Conservation (phyloP, 1,140 invertebrate genomes). For the Hyles euphorbiae region DNA sequence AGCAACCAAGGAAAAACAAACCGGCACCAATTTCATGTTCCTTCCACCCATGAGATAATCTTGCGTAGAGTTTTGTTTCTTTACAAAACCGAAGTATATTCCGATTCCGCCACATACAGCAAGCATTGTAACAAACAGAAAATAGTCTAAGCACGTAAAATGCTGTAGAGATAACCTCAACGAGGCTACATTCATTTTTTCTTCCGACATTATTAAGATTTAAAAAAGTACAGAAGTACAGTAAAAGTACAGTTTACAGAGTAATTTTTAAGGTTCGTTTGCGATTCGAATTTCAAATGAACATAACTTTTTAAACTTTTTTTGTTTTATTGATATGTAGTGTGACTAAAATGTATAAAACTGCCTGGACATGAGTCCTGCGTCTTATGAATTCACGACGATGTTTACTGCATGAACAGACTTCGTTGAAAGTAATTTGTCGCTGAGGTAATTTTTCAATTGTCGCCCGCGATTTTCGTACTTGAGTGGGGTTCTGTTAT, state of each 20-base stretch:
- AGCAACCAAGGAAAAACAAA: conserved; percentile 88
- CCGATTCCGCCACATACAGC: conserved; percentile 84
- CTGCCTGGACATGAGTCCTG: background rate
- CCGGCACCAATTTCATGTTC: conserved; percentile 87
- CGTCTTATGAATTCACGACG: conserved; percentile 1
- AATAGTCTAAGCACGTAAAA: conserved; percentile 82
- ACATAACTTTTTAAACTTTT: too few relatives aligned
- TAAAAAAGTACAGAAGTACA: background rate
- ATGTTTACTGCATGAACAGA: background rate
- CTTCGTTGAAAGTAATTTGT: conserved; percentile 1
- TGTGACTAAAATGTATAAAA: too few relatives aligned
- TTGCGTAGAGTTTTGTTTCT: conserved; percentile 80
- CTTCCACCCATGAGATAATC: conserved; percentile 91
- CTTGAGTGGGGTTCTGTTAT: conserved; percentile 31
- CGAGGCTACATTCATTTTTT: conserved; percentile 74
- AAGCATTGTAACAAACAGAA: conserved; percentile 84
- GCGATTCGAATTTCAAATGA: too few relatives aligned
- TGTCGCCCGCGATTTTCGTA: conserved; percentile 45
- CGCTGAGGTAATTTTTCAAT: conserved; percentile 50
- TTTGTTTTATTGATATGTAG: too few relatives aligned
- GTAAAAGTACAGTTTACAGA: too few relatives aligned
- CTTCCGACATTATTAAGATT: conserved; percentile 18
- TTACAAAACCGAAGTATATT: conserved; percentile 86
- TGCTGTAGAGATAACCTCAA: conserved; percentile 78
- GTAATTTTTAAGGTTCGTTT: background rate